Evolutionary conservation across 2,888 invertebrate genomes (phyloP).

Genomic region (Tachina fera): DNA sequence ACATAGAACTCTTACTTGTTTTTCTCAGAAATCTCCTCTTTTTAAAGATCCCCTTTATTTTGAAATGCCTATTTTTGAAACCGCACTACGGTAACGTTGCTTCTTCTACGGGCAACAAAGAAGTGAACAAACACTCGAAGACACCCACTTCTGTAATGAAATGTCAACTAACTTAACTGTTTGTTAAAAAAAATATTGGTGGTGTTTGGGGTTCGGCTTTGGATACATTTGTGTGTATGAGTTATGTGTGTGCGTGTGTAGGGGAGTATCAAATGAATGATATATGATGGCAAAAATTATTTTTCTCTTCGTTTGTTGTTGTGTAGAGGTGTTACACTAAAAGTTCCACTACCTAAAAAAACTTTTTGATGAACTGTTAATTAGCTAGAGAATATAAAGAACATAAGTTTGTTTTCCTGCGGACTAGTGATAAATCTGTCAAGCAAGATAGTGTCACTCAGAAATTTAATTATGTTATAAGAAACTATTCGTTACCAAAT

Average conservation of each 20-base stretch:
- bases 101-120: background rate
- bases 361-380: conserved; percentile 12
- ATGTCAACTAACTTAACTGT: background rate
- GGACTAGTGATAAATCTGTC: no score
- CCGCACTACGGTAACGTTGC: no score
- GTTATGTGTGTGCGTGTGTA: conserved; percentile 1
- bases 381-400: background rate
- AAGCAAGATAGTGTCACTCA: no score
- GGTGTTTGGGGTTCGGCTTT: background rate
- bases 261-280: conserved; percentile 12
- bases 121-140: background rate
- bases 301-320: background rate
- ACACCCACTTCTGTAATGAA: conserved; percentile 13
- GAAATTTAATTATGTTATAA: background rate
- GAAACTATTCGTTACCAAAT: background rate
- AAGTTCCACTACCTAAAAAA: background rate
- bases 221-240: background rate
- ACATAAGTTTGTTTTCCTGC: no score
- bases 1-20: no score
- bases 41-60: no score
- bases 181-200: background rate
- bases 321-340: background rate
- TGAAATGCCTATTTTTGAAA: no score
- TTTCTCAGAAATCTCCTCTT: no score
- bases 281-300: background rate